Conservation (phyloP, 2,888 invertebrate genomes). For the Megaustenia siamemsis region DNA sequence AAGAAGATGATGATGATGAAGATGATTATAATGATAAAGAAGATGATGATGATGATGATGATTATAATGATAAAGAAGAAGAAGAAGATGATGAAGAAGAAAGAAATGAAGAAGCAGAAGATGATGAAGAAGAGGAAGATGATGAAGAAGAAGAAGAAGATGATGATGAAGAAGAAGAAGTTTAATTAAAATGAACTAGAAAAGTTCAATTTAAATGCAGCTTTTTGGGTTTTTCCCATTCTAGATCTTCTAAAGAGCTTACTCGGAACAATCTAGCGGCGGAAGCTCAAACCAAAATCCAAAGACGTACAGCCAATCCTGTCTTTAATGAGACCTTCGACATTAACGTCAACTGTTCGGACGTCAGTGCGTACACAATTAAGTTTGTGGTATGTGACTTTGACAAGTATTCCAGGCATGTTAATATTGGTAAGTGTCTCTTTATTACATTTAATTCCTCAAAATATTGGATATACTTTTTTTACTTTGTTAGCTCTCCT, state of each 20-base stretch:
- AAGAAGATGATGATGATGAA: background rate
- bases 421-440: conserved; percentile 66
- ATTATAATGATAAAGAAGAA: background rate
- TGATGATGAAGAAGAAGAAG: background rate
- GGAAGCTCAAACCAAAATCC: conserved; percentile 71
- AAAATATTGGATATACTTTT: too few relatives aligned
- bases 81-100: conserved; percentile 4
- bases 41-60: too few relatives aligned
- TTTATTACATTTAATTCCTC: background rate
- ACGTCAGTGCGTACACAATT: conserved; percentile 59
- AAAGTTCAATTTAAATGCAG: conserved; percentile 1
- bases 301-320: conserved; percentile 64
- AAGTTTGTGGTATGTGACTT: conserved; percentile 71
- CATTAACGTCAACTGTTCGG: conserved; percentile 56
- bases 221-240: background rate
- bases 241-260: conserved; percentile 59
- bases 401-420: conserved; percentile 71
- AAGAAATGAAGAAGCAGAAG: too few relatives aligned
- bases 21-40: too few relatives aligned
- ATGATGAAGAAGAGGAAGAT: too few relatives aligned
- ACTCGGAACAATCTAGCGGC: conserved; percentile 66
- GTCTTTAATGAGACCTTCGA: conserved; percentile 69
- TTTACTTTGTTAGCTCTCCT: too few relatives aligned
- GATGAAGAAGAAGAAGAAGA: background rate
- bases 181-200: background rate